Base-by-base conservation (phyloP, 2,888 invertebrate genomes). In the Melikaiella ostensackeni region DNA sequence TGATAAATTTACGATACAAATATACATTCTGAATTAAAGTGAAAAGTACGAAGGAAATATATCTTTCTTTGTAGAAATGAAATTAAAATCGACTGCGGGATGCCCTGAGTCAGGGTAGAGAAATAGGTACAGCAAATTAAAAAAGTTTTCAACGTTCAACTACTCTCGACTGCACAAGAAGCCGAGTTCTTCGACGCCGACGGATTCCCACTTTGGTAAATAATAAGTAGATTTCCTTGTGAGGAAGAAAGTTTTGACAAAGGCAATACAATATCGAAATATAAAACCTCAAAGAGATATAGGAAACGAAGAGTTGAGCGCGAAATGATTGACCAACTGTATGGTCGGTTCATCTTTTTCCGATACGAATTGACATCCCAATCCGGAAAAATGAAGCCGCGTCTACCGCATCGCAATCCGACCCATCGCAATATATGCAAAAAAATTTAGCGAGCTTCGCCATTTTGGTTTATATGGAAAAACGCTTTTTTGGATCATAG, bases 101-200 rank as follows among this genome's bases (percentile, higher is more conserved):
- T 27, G 24, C 27, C 46, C 66, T 16, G 46, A 66, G 66, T 66
- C 42, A 46, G 27, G 27, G 27, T 66, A 66, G 42, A 66, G 21
- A 50, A 50, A 50, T 50, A 50, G n/a, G n/a, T n/a, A n/a, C n/a
- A n/a, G 66, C 19, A 66, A 66, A 66, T 66, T 66, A 66, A 66
- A 66, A 66, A 66, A 66, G 42, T 66, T 66, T 66, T 66, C 27
- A 42, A 64, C 42, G 16, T 42, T 11, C n/a, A 21, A 7, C 50
- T 21, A 50, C 50, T 21, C 50, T 50, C 50, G 0, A 50, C 50
- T 50, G 9, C 50, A 50, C 50, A 50, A 21, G 21, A n/a, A 50
- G 50, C n/a, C 8, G 9, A 50, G 50, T 50, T 50, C 21, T 55
- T 21, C 21, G 50, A 55, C 50, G 50, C 21, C 50, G 21, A 55